Percentiles rank a stretch among this genome's conserved stretches.
phyloP scores from a whole-genome alignment of 2,113 vertebrate genomes.

The Microcebus tavaratra region DNA sequence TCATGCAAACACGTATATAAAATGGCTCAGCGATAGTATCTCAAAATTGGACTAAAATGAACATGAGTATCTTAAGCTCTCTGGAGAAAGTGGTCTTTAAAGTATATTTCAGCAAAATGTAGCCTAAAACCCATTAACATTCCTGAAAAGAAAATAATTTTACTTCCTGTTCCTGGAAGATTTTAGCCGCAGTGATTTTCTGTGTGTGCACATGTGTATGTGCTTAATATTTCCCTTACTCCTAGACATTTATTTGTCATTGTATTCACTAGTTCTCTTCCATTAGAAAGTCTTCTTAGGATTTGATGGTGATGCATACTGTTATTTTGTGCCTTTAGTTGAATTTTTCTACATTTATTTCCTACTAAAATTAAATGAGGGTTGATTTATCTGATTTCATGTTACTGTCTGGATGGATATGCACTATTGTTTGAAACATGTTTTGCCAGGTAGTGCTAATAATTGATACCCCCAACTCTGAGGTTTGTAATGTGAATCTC shows the following conservation, averaged over 20 bases:
- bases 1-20: neutral
- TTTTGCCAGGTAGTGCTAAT: neutral
- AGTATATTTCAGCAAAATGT: neutral
- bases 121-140: neutral
- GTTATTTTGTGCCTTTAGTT: neutral
- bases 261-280: neutral
- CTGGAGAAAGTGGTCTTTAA: neutral
- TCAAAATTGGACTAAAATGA: neutral
- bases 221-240: neutral
- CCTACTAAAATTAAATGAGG: neutral
- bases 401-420: neutral
- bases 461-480: neutral
- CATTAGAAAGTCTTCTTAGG: neutral
- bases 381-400: neutral
- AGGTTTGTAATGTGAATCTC: neutral
- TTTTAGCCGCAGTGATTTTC: neutral
- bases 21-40: neutral
- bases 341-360: neutral
- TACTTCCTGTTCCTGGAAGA: neutral
- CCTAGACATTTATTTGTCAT: neutral
- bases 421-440: neutral
- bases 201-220: neutral
- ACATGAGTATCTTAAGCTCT: neutral
- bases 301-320: neutral
- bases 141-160: neutral